Evolutionary conservation across 2,888 invertebrate genomes (phyloP).

Genomic region (Tholera decimalis): DNA sequence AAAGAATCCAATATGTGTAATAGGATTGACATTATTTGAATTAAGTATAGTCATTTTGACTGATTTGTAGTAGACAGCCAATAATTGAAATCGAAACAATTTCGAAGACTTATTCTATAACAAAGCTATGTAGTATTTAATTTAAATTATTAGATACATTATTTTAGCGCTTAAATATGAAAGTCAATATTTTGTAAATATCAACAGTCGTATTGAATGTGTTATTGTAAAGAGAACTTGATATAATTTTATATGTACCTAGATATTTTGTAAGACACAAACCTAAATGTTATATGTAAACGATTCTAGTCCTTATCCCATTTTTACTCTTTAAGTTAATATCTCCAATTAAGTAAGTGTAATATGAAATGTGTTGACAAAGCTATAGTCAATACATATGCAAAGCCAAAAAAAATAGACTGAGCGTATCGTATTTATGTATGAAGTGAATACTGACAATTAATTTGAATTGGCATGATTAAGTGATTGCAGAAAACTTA

Average conservation of each 20-base stretch:
- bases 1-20: not conserved
- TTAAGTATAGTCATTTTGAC: constrained; percentile 18
- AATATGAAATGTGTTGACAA: not conserved
- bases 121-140: not conserved
- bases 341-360: not conserved
- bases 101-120: not conserved
- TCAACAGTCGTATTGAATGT: not conserved
- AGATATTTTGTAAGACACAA: not conserved
- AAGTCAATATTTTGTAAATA: not conserved
- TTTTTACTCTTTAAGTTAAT: not conserved
- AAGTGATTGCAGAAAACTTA: too few relatives aligned
- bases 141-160: not conserved
- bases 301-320: not conserved
- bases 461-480: too few relatives aligned
- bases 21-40: not conserved
- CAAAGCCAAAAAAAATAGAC: not conserved
- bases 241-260: not conserved
- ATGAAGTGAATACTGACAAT: not conserved
- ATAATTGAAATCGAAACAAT: not conserved
- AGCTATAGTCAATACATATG: not conserved
- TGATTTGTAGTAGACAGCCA: constrained; percentile 11
- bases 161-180: not conserved
- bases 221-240: constrained; percentile 2
- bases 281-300: not conserved
- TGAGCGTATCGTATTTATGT: not conserved